Evolutionary conservation across 2,888 invertebrate species (phyloP).

Genomic region (Phoronis australis): DNA sequence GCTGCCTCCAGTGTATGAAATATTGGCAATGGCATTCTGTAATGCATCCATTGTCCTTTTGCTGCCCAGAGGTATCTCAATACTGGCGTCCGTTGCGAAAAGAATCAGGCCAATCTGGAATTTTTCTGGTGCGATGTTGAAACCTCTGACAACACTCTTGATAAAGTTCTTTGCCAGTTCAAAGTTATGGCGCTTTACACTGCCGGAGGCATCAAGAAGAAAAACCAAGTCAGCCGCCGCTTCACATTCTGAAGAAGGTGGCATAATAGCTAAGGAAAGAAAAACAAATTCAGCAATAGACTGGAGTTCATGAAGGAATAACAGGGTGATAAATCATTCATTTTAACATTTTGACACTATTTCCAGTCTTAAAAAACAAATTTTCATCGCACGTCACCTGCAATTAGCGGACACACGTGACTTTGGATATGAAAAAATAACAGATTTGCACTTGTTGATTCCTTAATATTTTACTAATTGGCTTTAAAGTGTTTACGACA

Average conservation of each 20-base stretch:
- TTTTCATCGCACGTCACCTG: too few species aligned
- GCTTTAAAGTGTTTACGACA: too few species aligned
- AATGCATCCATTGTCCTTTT: conserved; percentile 12
- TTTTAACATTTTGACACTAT: too few species aligned
- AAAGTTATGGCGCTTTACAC: conserved; percentile 26
- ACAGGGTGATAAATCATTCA: too few species aligned
- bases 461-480: too few species aligned
- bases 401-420: too few species aligned
- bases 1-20: conserved; percentile 30
- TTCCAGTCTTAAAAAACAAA: too few species aligned
- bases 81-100: conserved; percentile 20
- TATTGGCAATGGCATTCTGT: conserved; percentile 19
- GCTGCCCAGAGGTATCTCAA: conserved; percentile 26
- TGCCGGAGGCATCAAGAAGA: conserved; percentile 29
- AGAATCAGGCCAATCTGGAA: conserved; percentile 24
- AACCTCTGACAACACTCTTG: conserved; percentile 19
- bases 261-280: too few species aligned
- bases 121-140: conserved; percentile 18
- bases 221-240: conserved; percentile 24
- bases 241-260: conserved; percentile 18
- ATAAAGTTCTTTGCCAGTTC: conserved; percentile 23
- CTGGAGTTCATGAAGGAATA: too few species aligned
- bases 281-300: too few species aligned
- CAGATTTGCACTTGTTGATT: too few species aligned
- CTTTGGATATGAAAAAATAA: too few species aligned